Conservation (phyloP, 2,113 vertebrate genomes). For the Heterotilapia buettikoferi region DNA sequence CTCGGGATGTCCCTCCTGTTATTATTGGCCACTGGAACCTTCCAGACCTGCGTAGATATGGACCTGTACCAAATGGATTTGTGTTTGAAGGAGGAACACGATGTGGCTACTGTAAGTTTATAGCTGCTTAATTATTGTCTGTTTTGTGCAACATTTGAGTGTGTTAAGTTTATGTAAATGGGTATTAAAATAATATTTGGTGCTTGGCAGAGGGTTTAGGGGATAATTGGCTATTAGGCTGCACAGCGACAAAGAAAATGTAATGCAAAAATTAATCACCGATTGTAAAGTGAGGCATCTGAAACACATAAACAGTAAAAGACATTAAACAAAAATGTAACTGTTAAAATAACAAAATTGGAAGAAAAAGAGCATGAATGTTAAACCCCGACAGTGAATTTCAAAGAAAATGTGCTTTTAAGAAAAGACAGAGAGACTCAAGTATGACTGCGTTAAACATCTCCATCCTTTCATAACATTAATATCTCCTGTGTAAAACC, state of each 20-base stretch:
- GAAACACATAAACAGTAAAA: background rate
- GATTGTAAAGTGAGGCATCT: background rate
- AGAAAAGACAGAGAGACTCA: background rate
- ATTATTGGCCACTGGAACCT: conserved; percentile 91
- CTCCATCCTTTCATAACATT: background rate
- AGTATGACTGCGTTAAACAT: background rate
- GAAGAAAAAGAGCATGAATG: background rate
- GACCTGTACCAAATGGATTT: conserved; percentile 88
- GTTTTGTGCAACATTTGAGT: background rate
- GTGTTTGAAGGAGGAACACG: conserved; percentile 97
- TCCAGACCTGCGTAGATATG: conserved; percentile 89
- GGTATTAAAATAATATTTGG: background rate
- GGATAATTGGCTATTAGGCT: background rate
- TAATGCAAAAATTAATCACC: background rate
- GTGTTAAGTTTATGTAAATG: background rate
- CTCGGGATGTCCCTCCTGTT: conserved; percentile 79
- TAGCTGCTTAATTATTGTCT: background rate
- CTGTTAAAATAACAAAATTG: background rate
- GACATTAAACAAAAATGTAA: background rate
- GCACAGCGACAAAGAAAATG: background rate
- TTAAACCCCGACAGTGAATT: background rate
- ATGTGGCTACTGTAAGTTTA: conserved; percentile 93
- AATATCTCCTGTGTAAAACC: background rate
- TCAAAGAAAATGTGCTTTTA: background rate
- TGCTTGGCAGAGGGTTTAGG: background rate